A percentile compares a stretch with the other conserved stretches of the same genome.
These are phyloP conservation scores for Antheraea assamensis DNA, from an alignment of 2,888 invertebrate species.

Conservation along the genomic window DNA sequence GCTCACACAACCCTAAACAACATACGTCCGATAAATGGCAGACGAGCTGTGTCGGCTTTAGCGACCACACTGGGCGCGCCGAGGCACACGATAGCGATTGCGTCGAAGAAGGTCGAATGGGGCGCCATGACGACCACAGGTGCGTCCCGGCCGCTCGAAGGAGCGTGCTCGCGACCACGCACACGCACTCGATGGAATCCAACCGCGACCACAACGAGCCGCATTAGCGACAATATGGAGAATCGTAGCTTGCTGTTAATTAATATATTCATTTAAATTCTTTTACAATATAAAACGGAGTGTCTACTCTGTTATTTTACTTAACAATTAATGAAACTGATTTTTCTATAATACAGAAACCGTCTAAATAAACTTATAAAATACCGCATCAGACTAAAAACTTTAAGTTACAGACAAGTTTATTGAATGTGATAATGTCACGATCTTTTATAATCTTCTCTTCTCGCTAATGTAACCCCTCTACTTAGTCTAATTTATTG, in stretches of 20 bases:
- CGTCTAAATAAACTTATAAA: too few relatives aligned
- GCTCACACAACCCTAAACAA: constrained; percentile 31
- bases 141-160: constrained; percentile 84
- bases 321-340: too few relatives aligned
- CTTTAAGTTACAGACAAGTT: too few relatives aligned
- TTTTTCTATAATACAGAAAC: too few relatives aligned
- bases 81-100: constrained; percentile 90
- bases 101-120: constrained; percentile 96
- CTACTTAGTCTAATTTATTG: too few relatives aligned
- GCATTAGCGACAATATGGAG: constrained; percentile 86
- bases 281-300: too few relatives aligned
- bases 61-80: constrained; percentile 95
- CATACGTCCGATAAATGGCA: constrained; percentile 96
- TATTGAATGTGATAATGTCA: too few relatives aligned
- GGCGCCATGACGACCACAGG: constrained; percentile 94
- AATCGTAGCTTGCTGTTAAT: constrained; percentile 83
- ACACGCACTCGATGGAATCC: constrained; percentile 92
- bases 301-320: too few relatives aligned
- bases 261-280: constrained; percentile 26
- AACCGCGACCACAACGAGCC: constrained; percentile 88
- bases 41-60: constrained; percentile 90
- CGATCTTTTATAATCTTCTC: too few relatives aligned
- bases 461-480: too few relatives aligned
- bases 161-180: constrained; percentile 84
- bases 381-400: too few relatives aligned